Conservation (phyloP, 2,113 vertebrate genomes). For the Cinclus cinclus region DNA sequence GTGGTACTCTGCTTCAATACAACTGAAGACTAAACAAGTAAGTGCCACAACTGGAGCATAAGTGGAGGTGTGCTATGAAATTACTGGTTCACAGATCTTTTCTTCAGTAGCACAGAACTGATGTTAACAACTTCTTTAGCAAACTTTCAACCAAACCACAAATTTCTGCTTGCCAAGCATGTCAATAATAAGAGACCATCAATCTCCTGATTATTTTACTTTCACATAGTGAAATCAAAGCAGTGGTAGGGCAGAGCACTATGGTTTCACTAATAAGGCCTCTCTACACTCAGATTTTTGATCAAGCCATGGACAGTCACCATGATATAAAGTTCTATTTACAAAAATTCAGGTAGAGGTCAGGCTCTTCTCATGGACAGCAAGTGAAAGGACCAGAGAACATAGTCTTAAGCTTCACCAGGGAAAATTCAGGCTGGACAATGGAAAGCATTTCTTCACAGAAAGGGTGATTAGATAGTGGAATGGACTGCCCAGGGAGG, state of each 20-base stretch:
- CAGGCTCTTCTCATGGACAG: background rate
- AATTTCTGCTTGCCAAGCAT: background rate
- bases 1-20: background rate
- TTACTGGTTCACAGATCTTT: background rate
- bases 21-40: background rate
- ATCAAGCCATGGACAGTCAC: background rate
- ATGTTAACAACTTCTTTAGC: background rate
- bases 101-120: background rate
- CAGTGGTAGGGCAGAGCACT: background rate
- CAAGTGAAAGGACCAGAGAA: background rate
- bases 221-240: background rate
- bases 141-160: background rate
- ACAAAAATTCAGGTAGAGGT: background rate
- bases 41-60: background rate
- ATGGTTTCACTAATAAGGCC: background rate
- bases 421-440: background rate
- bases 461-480: background rate
- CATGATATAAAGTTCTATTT: background rate
- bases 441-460: background rate
- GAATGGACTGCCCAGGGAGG: background rate
- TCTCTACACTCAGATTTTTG: background rate
- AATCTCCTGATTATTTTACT: background rate
- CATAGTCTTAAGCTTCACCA: background rate
- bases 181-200: background rate
- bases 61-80: rapidly evolving